Base-by-base conservation (phyloP, 2,888 invertebrate species). In the Drosophila fungiperda region DNA sequence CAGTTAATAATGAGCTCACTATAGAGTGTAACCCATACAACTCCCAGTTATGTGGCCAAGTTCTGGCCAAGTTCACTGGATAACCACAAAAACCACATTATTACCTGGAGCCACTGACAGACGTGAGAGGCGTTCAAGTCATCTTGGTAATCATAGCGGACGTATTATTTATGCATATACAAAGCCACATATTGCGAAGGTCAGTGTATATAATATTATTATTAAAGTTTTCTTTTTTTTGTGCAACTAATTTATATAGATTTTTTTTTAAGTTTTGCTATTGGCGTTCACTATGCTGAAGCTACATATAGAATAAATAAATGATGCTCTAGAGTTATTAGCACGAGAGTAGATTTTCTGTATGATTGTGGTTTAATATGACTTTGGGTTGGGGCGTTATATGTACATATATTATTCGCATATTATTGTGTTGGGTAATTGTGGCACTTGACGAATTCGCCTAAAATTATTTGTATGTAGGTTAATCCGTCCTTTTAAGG, bases 401-500 rank as follows among this genome's bases (percentile, higher is more conserved):
- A 17, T 35, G 9, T 64, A n/a, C 38, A 55, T 40, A 60, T 58
- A 36, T 42, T 35, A 15, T 71, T 73, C 63, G 70, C 71, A 80
- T 83, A 62, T 67, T 69, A 62, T 78, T 60, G 54, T 40, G 76
- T 73, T 81, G 74, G 66, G 84, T 77, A 86, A 80, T 68, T 74
- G 70, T 58, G 40, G 50, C 64, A 73, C 60, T 70, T 70, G 70
- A 73, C 29, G 68, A 75, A 42, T 40, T 58, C 52, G 50, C 15
- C 17, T 45, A 33, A 38, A 61, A 42, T 36, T 53, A 58, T 60
- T 55, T 65, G 29, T 71, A 85, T 85, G 58, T 87, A 84, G 84
- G 89, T 89, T 85, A 85, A 89, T 84, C 89, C 73, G 71, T 70
- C 69, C 63, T 77, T 77, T 67, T 72, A 17, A 67, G 82, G 78